Conservation (phyloP, 2,797 vertebrate species). For the Luscinia megarhynchos region DNA sequence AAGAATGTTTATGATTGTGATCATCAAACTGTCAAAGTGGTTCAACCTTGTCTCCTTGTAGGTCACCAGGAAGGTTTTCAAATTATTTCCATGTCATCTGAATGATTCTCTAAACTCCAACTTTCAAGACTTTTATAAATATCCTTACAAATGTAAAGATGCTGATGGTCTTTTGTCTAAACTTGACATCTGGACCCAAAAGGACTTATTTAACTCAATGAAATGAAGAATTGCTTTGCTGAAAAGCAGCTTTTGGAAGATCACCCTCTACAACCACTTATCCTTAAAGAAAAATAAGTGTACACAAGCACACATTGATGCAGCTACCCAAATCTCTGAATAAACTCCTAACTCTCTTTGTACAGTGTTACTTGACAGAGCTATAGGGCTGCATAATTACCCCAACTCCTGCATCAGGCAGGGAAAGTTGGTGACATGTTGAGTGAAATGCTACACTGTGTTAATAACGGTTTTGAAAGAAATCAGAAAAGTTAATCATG, state of each 20-base stretch:
- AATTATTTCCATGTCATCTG: neutral
- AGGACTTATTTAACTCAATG: neutral
- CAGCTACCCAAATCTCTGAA: constrained; percentile 28
- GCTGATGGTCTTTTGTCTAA: neutral
- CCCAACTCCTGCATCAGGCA: constrained; percentile 80
- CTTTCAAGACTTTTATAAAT: neutral
- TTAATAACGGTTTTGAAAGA: constrained; percentile 97
- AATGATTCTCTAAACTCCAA: neutral
- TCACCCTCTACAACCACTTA: neutral
- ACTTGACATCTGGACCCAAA: neutral
- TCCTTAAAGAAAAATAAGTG: constrained; percentile 22
- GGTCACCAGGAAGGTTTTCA: neutral
- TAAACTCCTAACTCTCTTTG: constrained; percentile 33
- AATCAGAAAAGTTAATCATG: constrained; percentile 99
- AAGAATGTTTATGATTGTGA: neutral
- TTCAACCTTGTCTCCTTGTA: neutral
- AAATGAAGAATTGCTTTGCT: neutral
- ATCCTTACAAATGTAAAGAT: neutral
- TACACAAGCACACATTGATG: constrained; percentile 3
- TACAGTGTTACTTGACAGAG: constrained; percentile 58
- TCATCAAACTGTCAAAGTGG: neutral
- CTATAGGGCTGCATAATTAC: constrained; percentile 70
- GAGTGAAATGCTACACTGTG: constrained; percentile 93
- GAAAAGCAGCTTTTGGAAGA: neutral
- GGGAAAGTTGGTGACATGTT: constrained; percentile 93